Base-by-base conservation (phyloP, 2,888 invertebrate species). In the Noctua pronuba region DNA sequence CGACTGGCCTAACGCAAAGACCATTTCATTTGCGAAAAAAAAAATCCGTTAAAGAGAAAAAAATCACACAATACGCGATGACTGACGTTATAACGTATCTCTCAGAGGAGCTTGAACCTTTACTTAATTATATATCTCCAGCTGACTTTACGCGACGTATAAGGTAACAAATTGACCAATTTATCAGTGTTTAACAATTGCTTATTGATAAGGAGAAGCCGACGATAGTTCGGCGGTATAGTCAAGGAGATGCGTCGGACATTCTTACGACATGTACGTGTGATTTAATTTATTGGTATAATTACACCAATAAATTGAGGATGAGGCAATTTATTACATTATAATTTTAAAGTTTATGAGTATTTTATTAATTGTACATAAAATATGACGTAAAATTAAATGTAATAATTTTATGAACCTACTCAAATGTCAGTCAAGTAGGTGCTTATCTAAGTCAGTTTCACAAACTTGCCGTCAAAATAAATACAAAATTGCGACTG, bases 141-240 rank as follows among this genome's bases (percentile, higher is more conserved):
- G 46, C 66, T 52, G 67, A 67, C 75, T 83, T 69, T 83, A 84
- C 77, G 87, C 81, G 73, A 69, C 85, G 82, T 86, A 87, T 85
- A 90, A 82, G 87, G 85, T 83, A 86, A 88, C 85, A 90, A 92
- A 93, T 92, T 92, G 91, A 86, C 79, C 91, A 88, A 93, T 93
- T 90, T 88, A 91, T 93, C 91, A 93, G 84, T 84, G 81, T 88
- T 88, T 86, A 91, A 92, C 89, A 91, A 92, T 89, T 84, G 82
- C 77, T 88, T 84, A 85, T 89, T 90, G 83, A 87, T 86, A 83
- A 80, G 74, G 58, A 76, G 73, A 79, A 73, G 78, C 78, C 83
- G 87, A 73, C 72, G 66, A 78, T 85, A 79, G 79, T 79, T 35
- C 11, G 49, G 58, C 68, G 62, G 52, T 77, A 62, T 86, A 86